Conservation (phyloP, 1,140 invertebrate species). For the Ceratina australensis region DNA sequence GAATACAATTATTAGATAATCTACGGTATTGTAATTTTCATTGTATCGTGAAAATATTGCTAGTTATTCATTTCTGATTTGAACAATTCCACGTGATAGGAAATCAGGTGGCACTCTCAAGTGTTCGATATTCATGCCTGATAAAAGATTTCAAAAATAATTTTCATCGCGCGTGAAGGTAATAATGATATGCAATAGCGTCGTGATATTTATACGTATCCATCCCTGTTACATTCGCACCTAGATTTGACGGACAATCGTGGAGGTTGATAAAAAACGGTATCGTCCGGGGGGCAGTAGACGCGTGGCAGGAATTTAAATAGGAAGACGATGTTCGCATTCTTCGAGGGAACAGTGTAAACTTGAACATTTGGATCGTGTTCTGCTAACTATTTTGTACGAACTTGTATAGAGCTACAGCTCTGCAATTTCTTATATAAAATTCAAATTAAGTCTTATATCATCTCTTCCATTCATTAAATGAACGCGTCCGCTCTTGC, state of each 20-base stretch:
- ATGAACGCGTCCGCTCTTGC: not conserved
- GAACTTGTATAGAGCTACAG: no score
- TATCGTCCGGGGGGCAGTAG: conserved; percentile 12
- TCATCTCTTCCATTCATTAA: not conserved
- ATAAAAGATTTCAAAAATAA: conserved; percentile 14
- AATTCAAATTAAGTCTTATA: not conserved
- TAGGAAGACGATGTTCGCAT: conserved; percentile 22
- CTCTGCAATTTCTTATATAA: not conserved
- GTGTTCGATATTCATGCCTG: not conserved
- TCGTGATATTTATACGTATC: not conserved
- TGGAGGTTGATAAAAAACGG: conserved; percentile 2
- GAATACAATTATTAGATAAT: no score
- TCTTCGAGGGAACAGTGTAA: not conserved
- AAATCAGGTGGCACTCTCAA: not conserved
- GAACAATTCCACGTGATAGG: no score
- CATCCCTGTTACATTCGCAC: not conserved
- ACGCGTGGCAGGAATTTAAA: conserved; percentile 13
- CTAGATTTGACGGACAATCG: not conserved
- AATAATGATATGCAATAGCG: not conserved
- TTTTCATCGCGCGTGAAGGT: not conserved
- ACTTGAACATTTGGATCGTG: conserved; percentile 8
- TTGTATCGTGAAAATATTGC: no score
- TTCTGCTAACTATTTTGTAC: not conserved
- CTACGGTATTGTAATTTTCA: no score
- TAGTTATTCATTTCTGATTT: no score